Evolutionary conservation across 2,113 vertebrate genomes (phyloP), one percentile per base, ranked within the genome.

Genomic region (Takifugu bimaculatus): DNA sequence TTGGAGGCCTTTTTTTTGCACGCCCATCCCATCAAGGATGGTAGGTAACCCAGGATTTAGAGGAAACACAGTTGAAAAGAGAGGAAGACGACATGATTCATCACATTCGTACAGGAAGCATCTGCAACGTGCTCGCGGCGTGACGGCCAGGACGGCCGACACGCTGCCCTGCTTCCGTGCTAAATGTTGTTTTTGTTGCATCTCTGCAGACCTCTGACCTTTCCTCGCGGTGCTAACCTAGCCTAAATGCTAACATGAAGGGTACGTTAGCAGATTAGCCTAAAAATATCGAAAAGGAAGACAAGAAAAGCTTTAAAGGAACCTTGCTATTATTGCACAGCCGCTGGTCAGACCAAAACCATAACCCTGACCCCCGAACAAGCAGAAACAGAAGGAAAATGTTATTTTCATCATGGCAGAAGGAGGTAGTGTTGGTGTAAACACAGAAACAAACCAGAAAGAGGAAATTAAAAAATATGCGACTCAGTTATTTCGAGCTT

Each of bases 91-190:
- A 55, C 44, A 39, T 75, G 77, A 85, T 77, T 83, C 70, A 75
- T 81, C 71, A 65, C 50, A 78, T 83, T 77, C 68, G 68, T 65
- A 69, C 81, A 85, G 86, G 86, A 88, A 87, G 73, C 86, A 88
- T 74, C 84, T 85, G 83, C 75, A 60, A 59, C 51, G 29, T 77
- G 66, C 68, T 35, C 48, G 39, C 62, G 56, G 56, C n/a, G 48
- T 39, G 56, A 66, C 15, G 52, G 61, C 26, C 4, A 63, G 14
- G 29, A 45, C 27, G 60, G 4, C 3, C 15, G 4, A 4, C 44
- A 47, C 5, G 45, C 45, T 7, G 49, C 44, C 4, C 47, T 25
- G 62, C 51, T 20, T 45, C 49, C 64, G 52, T 25, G 63, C 39
- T 47, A 50, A 70, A 63, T 68, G 49, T 32, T 13, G 39, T 45